These are phyloP conservation scores for Scaptodrosophila latifasciaeformis DNA, from an alignment of 2,888 invertebrate species.

Conservation along the genomic window DNA sequence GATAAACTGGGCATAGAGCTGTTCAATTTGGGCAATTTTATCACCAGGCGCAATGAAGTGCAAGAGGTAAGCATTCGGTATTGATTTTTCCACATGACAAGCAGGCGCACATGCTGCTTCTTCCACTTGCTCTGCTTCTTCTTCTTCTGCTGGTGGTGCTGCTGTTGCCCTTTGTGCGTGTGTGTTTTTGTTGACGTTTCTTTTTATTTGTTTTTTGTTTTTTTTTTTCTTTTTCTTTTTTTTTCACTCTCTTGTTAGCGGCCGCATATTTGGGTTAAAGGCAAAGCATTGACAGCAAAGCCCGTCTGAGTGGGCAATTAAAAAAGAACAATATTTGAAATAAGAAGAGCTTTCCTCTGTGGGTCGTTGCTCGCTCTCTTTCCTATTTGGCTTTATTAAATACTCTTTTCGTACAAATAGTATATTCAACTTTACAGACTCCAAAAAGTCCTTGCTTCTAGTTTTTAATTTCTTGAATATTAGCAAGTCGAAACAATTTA, in stretches of 20 bases:
- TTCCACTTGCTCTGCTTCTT: background rate
- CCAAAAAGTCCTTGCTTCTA: too few species aligned
- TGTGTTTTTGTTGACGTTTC: background rate
- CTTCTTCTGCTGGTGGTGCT: background rate
- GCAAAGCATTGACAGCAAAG: constrained; percentile 24
- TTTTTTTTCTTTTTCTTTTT: constrained; percentile 25
- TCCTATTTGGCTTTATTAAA: too few species aligned
- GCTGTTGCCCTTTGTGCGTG: background rate
- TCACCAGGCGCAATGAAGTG: constrained; percentile 86
- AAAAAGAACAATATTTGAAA: constrained; percentile 35
- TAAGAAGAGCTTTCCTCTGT: too few species aligned
- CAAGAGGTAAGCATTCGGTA: constrained; percentile 79
- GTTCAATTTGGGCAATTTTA: constrained; percentile 86
- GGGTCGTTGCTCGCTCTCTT: too few species aligned
- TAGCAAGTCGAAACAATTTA: too few species aligned
- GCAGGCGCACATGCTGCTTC: too few species aligned
- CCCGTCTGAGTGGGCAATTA: constrained; percentile 41
- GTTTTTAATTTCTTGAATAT: too few species aligned
- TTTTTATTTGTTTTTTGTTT: constrained; percentile 29
- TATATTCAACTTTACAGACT: too few species aligned
- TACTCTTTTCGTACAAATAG: too few species aligned
- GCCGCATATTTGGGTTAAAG: constrained; percentile 57
- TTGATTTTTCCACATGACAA: constrained; percentile 68
- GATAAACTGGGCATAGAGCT: constrained; percentile 87
- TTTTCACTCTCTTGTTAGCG: constrained; percentile 36